Evolutionary conservation across 2,113 vertebrate species (phyloP).

Genomic region (Anas platyrhynchos): DNA sequence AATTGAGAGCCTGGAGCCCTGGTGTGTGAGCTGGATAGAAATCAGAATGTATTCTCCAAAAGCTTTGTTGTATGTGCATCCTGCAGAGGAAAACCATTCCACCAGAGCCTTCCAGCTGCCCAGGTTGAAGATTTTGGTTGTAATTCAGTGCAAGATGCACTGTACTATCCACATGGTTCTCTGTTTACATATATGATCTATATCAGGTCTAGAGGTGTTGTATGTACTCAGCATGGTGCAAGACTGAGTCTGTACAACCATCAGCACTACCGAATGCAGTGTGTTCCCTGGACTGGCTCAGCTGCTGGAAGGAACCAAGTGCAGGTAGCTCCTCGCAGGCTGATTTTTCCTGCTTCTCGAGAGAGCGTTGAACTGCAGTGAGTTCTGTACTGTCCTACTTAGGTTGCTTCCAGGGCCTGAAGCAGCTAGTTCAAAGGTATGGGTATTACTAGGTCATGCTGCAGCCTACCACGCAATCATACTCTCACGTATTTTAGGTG

Average conservation of each 20-base stretch:
- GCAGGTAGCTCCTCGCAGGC: not conserved
- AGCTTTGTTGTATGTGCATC: not conserved
- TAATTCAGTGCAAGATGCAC: not conserved
- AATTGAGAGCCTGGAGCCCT: not conserved
- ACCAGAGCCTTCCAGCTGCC: not conserved
- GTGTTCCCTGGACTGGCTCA: not conserved
- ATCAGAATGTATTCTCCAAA: not conserved
- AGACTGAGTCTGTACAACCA: not conserved
- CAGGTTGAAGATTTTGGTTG: not conserved
- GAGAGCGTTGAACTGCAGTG: fast-evolving
- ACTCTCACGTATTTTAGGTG: not conserved
- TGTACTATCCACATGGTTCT: not conserved
- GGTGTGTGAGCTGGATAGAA: not conserved
- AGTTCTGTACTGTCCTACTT: not conserved
- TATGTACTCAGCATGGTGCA: not conserved
- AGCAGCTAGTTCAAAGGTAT: not conserved
- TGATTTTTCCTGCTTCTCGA: not conserved
- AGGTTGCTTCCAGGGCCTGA: not conserved
- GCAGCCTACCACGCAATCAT: not conserved
- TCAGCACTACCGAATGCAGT: not conserved
- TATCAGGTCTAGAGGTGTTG: not conserved
- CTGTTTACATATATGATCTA: not conserved
- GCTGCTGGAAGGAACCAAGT: not conserved
- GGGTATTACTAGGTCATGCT: not conserved
- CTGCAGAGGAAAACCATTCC: not conserved